These are phyloP conservation scores for Xylocopa sonorina DNA, from an alignment of 1,140 invertebrate species.

Conservation along the genomic window DNA sequence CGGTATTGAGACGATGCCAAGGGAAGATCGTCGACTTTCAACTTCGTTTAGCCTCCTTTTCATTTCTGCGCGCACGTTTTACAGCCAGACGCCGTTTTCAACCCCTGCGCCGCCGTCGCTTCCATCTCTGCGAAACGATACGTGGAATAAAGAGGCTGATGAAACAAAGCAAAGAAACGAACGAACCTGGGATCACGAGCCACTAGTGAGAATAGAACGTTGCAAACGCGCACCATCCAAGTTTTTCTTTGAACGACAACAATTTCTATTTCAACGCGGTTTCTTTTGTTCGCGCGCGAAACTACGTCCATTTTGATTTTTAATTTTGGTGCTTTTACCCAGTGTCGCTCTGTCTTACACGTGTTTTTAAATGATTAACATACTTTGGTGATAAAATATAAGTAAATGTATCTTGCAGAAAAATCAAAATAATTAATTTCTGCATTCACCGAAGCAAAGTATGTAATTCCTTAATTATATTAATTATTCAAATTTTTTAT, in stretches of 20 bases:
- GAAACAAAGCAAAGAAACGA: background rate
- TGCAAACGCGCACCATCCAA: background rate
- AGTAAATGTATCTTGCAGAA: too few species aligned
- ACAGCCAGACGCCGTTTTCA: background rate
- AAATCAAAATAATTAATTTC: too few species aligned
- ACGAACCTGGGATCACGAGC: background rate
- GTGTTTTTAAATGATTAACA: too few species aligned
- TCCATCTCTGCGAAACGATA: background rate
- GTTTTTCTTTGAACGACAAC: background rate
- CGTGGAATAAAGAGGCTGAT: constrained; percentile 6
- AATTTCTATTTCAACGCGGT: background rate
- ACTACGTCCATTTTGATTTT: background rate
- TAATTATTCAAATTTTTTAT: too few species aligned
- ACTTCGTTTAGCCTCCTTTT: background rate
- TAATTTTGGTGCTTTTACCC: too few species aligned
- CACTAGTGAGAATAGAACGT: background rate
- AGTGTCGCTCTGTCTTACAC: too few species aligned
- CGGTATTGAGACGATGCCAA: constrained; percentile 5
- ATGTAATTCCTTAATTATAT: too few species aligned
- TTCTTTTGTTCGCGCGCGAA: background rate
- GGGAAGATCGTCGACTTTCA: constrained; percentile 12
- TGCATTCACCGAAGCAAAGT: too few species aligned
- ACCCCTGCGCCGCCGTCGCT: background rate
- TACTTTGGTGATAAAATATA: too few species aligned
- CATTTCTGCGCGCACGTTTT: background rate